These are phyloP conservation scores for Coenobita brevimanus DNA, from an alignment of 1,140 invertebrate species.

Conservation along the genomic window DNA sequence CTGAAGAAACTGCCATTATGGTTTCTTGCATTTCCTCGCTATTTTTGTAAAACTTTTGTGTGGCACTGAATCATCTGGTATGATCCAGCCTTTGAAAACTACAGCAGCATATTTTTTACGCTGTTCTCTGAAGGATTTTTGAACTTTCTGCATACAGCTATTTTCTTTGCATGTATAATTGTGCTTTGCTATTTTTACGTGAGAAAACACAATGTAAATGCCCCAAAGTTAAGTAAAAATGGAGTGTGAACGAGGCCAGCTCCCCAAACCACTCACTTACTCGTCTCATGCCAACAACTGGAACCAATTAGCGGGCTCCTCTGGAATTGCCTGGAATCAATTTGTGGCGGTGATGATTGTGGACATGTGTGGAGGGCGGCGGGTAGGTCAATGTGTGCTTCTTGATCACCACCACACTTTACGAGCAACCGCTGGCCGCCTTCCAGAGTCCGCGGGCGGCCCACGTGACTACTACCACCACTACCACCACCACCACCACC, in stretches of 20 bases:
- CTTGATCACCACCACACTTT: conserved; percentile 55
- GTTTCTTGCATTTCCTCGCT: conserved; percentile 30
- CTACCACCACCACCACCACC: background rate
- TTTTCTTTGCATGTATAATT: conserved; percentile 53
- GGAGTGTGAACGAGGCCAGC: background rate
- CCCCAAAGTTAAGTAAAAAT: background rate
- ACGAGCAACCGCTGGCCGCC: conserved; percentile 48
- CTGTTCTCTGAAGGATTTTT: conserved; percentile 56
- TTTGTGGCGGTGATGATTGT: conserved; percentile 64
- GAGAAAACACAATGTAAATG: conserved; percentile 8
- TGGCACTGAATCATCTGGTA: conserved; percentile 42
- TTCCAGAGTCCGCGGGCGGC: conserved; percentile 31
- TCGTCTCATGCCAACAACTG: conserved; percentile 42
- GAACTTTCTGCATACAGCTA: conserved; percentile 44
- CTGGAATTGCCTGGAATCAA: conserved; percentile 65
- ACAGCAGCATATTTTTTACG: conserved; percentile 31
- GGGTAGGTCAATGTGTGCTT: conserved; percentile 45
- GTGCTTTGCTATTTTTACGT: conserved; percentile 34
- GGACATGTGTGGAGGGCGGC: conserved; percentile 52
- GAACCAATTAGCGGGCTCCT: conserved; percentile 61
- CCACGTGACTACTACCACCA: conserved; percentile 38
- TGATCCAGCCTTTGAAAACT: conserved; percentile 39
- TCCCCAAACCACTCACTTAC: background rate
- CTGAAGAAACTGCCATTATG: conserved; percentile 45
- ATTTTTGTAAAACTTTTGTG: conserved; percentile 40